Evolutionary conservation across 2,888 invertebrate genomes (phyloP).

Genomic region (Catocala nupta): DNA sequence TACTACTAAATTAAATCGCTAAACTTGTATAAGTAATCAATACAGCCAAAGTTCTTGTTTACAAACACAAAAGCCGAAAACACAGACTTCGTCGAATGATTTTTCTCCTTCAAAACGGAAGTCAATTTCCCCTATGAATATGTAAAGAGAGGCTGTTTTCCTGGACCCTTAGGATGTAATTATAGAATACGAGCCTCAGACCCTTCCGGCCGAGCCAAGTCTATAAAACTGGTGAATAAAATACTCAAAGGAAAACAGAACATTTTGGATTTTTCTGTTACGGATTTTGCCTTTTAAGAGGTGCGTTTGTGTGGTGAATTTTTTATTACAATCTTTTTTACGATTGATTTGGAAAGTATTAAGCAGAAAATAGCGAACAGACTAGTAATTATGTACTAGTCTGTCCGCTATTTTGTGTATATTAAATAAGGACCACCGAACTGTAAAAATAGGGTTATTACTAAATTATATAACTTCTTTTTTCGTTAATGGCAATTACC

Average conservation of each 20-base stretch:
- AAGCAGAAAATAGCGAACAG: no score
- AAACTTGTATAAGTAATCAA: neutral
- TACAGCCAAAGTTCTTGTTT: conserved; percentile 13
- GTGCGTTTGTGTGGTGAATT: neutral
- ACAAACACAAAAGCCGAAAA: conserved; percentile 13
- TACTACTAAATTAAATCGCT: neutral
- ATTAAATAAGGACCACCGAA: no score
- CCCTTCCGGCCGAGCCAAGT: conserved; percentile 43
- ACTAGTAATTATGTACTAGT: no score
- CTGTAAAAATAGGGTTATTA: no score
- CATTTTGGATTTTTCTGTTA: conserved; percentile 25
- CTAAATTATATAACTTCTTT: no score
- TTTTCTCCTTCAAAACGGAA: conserved; percentile 46
- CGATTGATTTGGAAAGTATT: neutral
- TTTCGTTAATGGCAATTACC: no score
- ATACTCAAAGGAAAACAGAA: conserved; percentile 41
- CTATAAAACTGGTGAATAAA: conserved; percentile 51
- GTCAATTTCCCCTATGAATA: conserved; percentile 56
- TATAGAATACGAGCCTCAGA: conserved; percentile 46
- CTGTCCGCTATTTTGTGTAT: no score
- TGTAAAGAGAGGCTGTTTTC: conserved; percentile 44
- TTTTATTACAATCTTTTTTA: neutral
- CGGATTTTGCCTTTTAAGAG: neutral
- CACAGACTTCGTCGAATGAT: conserved; percentile 4
- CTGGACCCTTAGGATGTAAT: conserved; percentile 51